phyloP scores from a whole-genome alignment of 2,888 invertebrate species.

The Cantharis flavilabris region DNA sequence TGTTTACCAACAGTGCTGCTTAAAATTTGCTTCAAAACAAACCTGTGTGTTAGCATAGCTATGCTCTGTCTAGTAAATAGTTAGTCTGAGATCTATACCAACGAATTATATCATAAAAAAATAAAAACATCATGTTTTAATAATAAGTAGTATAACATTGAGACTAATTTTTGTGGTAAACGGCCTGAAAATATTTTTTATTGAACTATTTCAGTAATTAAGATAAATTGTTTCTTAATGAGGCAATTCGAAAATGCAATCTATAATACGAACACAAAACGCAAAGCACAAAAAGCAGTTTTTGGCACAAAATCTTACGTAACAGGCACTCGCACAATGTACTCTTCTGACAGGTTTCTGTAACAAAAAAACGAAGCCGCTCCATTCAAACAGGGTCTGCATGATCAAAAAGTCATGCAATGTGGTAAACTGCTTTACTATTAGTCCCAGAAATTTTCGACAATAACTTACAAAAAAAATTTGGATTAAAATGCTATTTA shows the following conservation, averaged over 20 bases:
- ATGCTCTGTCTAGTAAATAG: too few species aligned
- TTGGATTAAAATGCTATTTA: not conserved
- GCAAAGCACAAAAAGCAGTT: conserved; percentile 34
- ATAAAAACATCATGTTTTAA: not conserved
- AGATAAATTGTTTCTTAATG: not conserved
- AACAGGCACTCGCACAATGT: conserved; percentile 84
- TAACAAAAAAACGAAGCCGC: conserved; percentile 55
- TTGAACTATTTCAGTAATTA: not conserved
- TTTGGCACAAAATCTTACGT: conserved; percentile 69
- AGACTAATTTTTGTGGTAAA: not conserved
- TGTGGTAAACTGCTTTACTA: conserved; percentile 19
- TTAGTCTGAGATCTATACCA: too few species aligned
- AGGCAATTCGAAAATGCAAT: conserved; percentile 21
- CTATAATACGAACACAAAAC: conserved; percentile 29
- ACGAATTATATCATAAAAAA: too few species aligned
- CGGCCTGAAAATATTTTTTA: not conserved
- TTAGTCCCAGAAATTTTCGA: conserved; percentile 20
- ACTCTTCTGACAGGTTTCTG: conserved; percentile 74
- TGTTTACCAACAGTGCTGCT: too few species aligned
- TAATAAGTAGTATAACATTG: not conserved
- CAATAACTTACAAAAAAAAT: not conserved
- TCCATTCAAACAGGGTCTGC: conserved; percentile 45
- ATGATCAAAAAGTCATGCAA: conserved; percentile 28
- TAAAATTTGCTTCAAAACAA: too few species aligned
- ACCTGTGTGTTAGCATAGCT: too few species aligned